phyloP scores from a whole-genome alignment of 2,888 invertebrate genomes.

The Eueremaeus valkanovi region DNA sequence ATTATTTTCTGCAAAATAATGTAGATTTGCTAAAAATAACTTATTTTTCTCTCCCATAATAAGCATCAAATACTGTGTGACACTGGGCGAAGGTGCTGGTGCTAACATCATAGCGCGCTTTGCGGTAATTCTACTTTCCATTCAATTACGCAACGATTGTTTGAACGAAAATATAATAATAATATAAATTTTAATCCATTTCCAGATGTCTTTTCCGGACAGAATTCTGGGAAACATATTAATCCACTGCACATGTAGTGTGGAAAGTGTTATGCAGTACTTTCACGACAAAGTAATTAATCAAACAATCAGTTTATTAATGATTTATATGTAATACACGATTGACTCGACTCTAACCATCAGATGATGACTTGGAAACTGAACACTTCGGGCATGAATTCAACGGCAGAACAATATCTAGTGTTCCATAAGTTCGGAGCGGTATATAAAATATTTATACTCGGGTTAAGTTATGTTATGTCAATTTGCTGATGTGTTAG shows the following conservation, averaged over 20 bases:
- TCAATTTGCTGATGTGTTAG: no score
- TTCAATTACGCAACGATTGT: no score
- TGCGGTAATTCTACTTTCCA: slow-evolving; percentile 56
- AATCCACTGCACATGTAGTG: slow-evolving; percentile 80
- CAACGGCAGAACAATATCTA: slow-evolving; percentile 79
- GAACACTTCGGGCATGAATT: slow-evolving; percentile 68
- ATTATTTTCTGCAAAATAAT: no score
- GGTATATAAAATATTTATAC: slow-evolving; percentile 70
- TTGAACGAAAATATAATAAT: neutral
- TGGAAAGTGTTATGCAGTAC: slow-evolving; percentile 77
- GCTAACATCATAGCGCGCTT: slow-evolving; percentile 80
- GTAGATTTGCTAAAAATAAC: no score
- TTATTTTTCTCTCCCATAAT: neutral
- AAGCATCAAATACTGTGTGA: slow-evolving; percentile 72
- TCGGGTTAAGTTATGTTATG: no score
- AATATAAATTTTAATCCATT: neutral
- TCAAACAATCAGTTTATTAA: no score
- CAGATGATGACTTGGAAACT: slow-evolving; percentile 77
- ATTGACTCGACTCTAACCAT: slow-evolving; percentile 41
- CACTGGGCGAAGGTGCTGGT: slow-evolving; percentile 81
- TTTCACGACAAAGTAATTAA: slow-evolving; percentile 77
- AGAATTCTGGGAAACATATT: slow-evolving; percentile 73
- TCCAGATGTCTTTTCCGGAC: slow-evolving; percentile 66
- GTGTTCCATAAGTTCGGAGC: slow-evolving; percentile 85
- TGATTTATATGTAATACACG: no score